Percentiles rank a stretch among this genome's conserved stretches.
Evolutionary conservation across 1,140 invertebrate genomes (phyloP).

Genomic region (Thrips palmi): DNA sequence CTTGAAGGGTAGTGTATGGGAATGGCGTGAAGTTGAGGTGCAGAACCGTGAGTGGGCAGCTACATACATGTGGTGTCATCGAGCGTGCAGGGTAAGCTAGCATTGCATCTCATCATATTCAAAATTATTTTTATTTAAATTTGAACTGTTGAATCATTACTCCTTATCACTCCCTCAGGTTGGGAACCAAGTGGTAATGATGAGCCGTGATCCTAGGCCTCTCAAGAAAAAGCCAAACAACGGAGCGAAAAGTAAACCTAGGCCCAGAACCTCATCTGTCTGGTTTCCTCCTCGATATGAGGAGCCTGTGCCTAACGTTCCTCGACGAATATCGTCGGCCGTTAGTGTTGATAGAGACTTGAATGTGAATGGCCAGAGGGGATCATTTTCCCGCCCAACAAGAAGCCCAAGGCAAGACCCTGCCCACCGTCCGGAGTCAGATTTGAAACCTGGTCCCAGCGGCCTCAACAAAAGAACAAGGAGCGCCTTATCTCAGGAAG

Average conservation of each 20-base stretch:
- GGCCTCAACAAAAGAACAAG: constrained; percentile 6
- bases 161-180: constrained; percentile 19
- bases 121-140: constrained; percentile 4
- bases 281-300: constrained; percentile 18
- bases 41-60: constrained; percentile 57
- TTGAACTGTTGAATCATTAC: constrained; percentile 9
- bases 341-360: constrained; percentile 36
- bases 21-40: constrained; percentile 61
- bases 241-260: constrained; percentile 12
- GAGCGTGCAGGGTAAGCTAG: constrained; percentile 57
- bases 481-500: background rate
- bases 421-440: constrained; percentile 9
- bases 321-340: background rate
- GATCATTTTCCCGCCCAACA: constrained; percentile 27
- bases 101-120: constrained; percentile 20
- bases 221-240: constrained; percentile 15
- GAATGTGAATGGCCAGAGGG: constrained; percentile 51
- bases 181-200: constrained; percentile 27
- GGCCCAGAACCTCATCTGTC: constrained; percentile 12
- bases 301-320: background rate
- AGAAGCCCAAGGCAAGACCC: constrained; percentile 8
- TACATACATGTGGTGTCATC: constrained; percentile 80
- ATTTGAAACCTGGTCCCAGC: constrained; percentile 14
- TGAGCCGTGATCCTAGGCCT: constrained; percentile 21
- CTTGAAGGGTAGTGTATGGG: constrained; percentile 41